Conservation (phyloP, 2,888 invertebrate genomes). For the Chirona hameri region DNA sequence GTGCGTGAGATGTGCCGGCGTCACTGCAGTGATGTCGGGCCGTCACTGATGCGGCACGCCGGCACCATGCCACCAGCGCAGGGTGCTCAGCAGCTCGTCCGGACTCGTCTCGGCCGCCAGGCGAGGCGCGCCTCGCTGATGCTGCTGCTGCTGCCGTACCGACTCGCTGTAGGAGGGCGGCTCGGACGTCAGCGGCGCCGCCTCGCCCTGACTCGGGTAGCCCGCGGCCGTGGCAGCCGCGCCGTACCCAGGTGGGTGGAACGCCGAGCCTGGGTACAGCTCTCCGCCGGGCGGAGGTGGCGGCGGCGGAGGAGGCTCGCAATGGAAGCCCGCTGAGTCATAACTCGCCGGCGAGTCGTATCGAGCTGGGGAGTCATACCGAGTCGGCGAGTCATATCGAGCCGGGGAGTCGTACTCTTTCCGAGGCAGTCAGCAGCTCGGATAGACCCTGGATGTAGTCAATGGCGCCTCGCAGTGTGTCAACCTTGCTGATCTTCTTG, state of each 20-base stretch:
- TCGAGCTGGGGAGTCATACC: no score
- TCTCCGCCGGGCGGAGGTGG: not conserved
- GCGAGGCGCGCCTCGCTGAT: not conserved
- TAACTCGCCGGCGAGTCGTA: not conserved
- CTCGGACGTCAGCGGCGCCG: not conserved
- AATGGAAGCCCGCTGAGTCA: not conserved
- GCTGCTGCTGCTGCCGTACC: not conserved
- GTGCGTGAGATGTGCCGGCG: no score
- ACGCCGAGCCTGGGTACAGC: not conserved
- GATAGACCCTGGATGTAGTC: constrained; percentile 82
- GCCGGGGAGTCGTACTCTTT: not conserved
- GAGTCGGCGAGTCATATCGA: no score
- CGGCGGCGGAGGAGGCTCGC: no score
- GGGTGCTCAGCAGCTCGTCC: not conserved
- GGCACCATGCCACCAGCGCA: not conserved
- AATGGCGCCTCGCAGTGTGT: constrained; percentile 80
- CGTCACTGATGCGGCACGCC: not conserved
- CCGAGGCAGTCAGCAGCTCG: constrained; percentile 56
- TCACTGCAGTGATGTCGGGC: no score
- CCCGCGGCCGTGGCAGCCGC: not conserved
- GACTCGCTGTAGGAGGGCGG: not conserved
- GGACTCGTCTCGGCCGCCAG: not conserved
- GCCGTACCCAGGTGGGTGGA: not conserved
- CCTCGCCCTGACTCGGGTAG: not conserved
- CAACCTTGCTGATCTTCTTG: constrained; percentile 51